Base-by-base conservation (phyloP, 30 jellyfish, hydroid and myxozoan genomes). In the Hydra vulgaris region DNA sequence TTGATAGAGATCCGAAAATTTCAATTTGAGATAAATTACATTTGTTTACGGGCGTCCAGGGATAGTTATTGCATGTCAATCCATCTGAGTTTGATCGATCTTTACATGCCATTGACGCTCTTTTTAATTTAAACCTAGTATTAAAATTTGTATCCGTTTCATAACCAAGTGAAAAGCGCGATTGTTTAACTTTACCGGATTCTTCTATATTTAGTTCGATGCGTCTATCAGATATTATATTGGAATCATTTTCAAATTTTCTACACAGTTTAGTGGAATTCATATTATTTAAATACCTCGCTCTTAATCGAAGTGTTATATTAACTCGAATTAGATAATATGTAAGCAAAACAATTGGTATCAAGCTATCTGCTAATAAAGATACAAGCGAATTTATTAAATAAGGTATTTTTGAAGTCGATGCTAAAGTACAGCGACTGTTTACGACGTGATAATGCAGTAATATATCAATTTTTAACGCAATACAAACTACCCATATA, bases 281-380 rank as follows among this genome's bases (percentile, higher is more conserved):
- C 61, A 40, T 40, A 40, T 40, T 12, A 40, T 40, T 12, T 40
- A 40, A 40, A 40, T 40, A 40, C 61, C 61, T 40, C 5, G 61
- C 61, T 40, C 61, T 40, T 40, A 40, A 3, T 40, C 61, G 61
- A 5, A 40, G 12, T 5, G 61, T 12, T 40, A 40, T 40, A 12
- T 40, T 27, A 18, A 78, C 66, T 52, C 77, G 85, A 15, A 66
- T 20, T 20, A 78, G 67, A 23, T 26, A 78, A 66, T 23, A 52
- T 21, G 85, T 7, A 77, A 78, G 85, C 5, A 78, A n/a, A 21
- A 78, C 26, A 26, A 78, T 19, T 18, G 85, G 85, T 20, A 78
- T 53, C 17, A 78, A 27, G 53, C 85, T 78, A 21, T 78, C 85
- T 21, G 66, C 26, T 15, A 78, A 19, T 55, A 78, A 23, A 56